Conservation (phyloP, 2,113 vertebrate species). For the Phylloscopus trochiloides region DNA sequence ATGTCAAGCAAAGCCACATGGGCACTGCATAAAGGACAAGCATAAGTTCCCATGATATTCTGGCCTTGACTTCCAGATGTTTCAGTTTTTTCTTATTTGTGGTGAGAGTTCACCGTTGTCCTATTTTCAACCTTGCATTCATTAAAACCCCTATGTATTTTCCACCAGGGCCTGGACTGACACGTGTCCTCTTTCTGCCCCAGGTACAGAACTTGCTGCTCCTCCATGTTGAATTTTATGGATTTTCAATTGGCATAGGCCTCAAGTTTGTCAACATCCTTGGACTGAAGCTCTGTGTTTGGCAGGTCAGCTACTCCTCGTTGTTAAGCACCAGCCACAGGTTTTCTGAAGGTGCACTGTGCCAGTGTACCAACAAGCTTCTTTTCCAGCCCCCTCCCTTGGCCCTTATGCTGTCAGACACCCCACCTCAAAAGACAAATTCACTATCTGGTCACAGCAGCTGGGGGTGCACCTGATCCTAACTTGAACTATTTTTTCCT, state of each 20-base stretch:
- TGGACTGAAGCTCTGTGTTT: not conserved
- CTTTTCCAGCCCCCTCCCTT: not conserved
- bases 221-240: not conserved
- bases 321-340: not conserved
- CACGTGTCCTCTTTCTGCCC: not conserved
- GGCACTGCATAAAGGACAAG: not conserved
- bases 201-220: not conserved
- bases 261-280: not conserved
- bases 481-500: not conserved
- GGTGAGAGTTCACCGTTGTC: not conserved
- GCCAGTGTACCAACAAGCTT: not conserved
- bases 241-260: not conserved
- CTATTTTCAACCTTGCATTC: not conserved
- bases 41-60: not conserved
- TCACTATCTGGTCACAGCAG: not conserved
- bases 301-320: not conserved
- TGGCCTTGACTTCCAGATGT: not conserved
- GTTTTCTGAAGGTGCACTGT: not conserved
- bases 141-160: fast-evolving
- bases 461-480: not conserved
- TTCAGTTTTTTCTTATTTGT: not conserved
- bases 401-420: not conserved
- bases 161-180: not conserved
- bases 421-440: not conserved
- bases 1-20: not conserved